These are phyloP conservation scores for Azemiops feae DNA, from an alignment of 2,113 vertebrate genomes.

Conservation along the genomic window DNA sequence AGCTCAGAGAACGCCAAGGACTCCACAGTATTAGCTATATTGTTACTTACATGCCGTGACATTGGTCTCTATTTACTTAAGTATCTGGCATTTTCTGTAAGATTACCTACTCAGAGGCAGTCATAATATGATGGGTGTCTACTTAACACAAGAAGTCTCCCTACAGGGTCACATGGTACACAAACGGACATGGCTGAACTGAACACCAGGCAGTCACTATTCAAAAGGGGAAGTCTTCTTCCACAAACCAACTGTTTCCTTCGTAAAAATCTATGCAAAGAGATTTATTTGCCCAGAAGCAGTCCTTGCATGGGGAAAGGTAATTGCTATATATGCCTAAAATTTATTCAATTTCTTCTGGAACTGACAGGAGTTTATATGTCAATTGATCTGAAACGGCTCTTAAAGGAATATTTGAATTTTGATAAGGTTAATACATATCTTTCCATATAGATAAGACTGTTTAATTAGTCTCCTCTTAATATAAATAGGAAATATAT, in stretches of 20 bases:
- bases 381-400: neutral
- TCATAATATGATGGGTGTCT: neutral
- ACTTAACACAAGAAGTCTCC: neutral
- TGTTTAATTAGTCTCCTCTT: neutral
- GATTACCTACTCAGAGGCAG: neutral
- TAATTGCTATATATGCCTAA: neutral
- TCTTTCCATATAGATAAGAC: neutral
- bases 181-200: neutral
- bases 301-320: neutral
- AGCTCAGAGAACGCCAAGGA: neutral
- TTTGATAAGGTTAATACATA: neutral
- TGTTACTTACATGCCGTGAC: neutral
- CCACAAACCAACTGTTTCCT: neutral
- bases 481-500: neutral
- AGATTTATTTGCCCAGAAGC: neutral
- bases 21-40: neutral
- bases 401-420: neutral
- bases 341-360: neutral
- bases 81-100: neutral
- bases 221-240: neutral
- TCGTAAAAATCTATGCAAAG: neutral
- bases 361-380: neutral
- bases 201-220: no score
- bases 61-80: neutral
- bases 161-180: neutral